Evolutionary conservation across 2,888 invertebrate genomes (phyloP), one percentile per base, ranked within the genome.

Genomic region (Stratiomys singularior): DNA sequence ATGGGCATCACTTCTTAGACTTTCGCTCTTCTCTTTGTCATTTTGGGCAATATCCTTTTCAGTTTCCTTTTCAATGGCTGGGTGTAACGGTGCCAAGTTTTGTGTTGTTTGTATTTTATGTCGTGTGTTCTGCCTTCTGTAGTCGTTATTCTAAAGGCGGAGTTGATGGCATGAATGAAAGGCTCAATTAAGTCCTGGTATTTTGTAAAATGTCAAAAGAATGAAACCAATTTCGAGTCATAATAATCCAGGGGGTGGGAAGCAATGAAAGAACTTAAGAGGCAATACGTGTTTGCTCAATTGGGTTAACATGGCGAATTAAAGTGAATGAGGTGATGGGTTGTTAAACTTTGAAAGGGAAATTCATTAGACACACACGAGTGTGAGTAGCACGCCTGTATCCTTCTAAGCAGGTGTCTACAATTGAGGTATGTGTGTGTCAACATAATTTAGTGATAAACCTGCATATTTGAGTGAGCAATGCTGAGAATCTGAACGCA

Each of bases 161-260:
- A 30, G 18, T 72, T 27, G 56, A 72, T 56, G 27, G 15, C 56
- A 52, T 72, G 56, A 69, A 69, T 47, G 71, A 28, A 56, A 52
- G 52, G 69, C 71, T 56, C 71, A 72, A 52, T 72, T 9, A 56
- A 72, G 71, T 69, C 71, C 30, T 52, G 52, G 71, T 28, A 72
- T 72, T 72, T 56, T 72, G 71, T 72, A 72, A 72, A 72, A 52
- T 72, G 71, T 56, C 71, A 72, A 56, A 72, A 72, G 71, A 72
- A 72, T 72, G 71, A 44, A 72, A 72, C 56, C 71, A 72, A 56
- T 72, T 72, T 72, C 52, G 3, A 52, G 15, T n/a, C 52, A 52
- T 52, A 52, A 52, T 52, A 52, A 52, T 52, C n/a, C 13, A 9
- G 44, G 18, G 18, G 52, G 7, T 4, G 4, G 52, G 7, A 18